These are phyloP conservation scores for Blastomussa wellsi DNA, from an alignment of 92 coral and sea anemone genomes.

Conservation along the genomic window DNA sequence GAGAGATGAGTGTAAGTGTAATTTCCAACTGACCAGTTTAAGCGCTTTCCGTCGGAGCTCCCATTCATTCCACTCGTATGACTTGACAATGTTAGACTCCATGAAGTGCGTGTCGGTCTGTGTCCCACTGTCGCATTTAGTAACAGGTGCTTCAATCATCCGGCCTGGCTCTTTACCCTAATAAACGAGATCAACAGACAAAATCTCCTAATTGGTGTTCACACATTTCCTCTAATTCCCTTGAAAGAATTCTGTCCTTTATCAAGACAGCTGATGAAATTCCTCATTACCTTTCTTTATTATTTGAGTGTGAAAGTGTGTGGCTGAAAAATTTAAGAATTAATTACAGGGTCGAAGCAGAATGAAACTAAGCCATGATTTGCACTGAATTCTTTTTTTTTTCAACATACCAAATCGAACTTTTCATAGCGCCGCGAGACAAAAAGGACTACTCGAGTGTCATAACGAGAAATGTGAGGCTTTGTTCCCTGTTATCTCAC, in stretches of 20 bases:
- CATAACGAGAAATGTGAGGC: too few relatives aligned
- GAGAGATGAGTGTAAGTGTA: too few relatives aligned
- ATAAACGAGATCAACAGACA: background rate
- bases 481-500: too few relatives aligned
- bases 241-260: background rate
- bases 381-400: background rate
- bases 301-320: background rate
- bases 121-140: constrained; percentile 98
- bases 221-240: background rate
- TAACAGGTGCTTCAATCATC: constrained; percentile 94
- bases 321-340: background rate
- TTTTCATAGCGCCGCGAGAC: too few relatives aligned
- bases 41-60: constrained; percentile 95
- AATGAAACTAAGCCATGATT: background rate
- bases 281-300: background rate
- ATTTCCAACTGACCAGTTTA: constrained; percentile 70
- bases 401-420: background rate
- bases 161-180: constrained; percentile 89
- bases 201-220: background rate
- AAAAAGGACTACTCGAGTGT: too few relatives aligned
- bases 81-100: constrained; percentile 94
- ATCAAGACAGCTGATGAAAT: too few relatives aligned
- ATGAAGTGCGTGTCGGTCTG: constrained; percentile 99
- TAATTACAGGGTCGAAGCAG: background rate
- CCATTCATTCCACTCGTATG: constrained; percentile 99